A percentile compares a stretch with the other conserved stretches of the same genome.
These are phyloP conservation scores for Acropora yongei DNA, from an alignment of 64 coral and sea anemone genomes.

Conservation along the genomic window DNA sequence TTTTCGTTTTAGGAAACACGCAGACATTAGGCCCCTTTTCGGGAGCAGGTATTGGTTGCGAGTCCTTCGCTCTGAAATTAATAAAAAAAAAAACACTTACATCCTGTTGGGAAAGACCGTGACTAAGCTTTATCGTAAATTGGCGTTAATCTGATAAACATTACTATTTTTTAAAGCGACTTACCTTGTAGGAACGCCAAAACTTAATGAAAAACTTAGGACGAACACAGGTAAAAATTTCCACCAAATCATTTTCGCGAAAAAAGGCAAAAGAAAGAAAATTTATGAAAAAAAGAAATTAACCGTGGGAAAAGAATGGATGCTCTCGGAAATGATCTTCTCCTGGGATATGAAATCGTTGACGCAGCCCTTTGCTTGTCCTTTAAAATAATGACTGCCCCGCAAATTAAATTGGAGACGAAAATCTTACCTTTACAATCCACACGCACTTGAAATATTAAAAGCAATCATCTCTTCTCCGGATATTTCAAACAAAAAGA, in stretches of 20 bases:
- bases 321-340: too few relatives aligned
- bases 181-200: not conserved
- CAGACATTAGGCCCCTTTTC: conserved; percentile 64
- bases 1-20: conserved; percentile 18
- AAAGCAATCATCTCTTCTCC: not conserved
- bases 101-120: not conserved
- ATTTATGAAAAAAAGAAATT: too few relatives aligned
- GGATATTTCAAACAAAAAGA: conserved; percentile 27
- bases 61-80: not conserved
- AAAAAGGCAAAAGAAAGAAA: too few relatives aligned
- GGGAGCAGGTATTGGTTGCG: not conserved
- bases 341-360: not conserved
- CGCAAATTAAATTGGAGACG: not conserved
- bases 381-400: not conserved
- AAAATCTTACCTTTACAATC: not conserved
- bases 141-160: too few relatives aligned
- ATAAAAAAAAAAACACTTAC: not conserved
- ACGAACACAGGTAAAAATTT: not conserved
- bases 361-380: not conserved
- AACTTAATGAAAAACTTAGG: not conserved
- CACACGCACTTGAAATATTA: not conserved
- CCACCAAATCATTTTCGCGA: not conserved
- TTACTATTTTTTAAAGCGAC: not conserved
- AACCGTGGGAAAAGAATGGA: too few relatives aligned
- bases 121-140: too few relatives aligned